phyloP scores from a whole-genome alignment of 1,140 invertebrate species.

The Schmidtea mediterranea region DNA sequence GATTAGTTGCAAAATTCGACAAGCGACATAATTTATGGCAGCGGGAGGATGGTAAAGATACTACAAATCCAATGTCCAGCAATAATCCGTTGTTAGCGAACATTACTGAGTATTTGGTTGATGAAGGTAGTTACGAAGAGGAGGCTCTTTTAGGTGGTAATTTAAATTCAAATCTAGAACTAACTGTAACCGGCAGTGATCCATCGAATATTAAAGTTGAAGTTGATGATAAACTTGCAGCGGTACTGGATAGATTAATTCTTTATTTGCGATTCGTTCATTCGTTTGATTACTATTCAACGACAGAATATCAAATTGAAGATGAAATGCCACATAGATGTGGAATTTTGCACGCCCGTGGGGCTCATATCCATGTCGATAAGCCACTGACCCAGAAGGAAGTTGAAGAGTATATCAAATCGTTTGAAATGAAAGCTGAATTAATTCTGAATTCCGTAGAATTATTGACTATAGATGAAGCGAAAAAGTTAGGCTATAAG shows the following conservation, averaged over 20 bases:
- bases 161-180: neutral
- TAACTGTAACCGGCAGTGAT: too few species aligned
- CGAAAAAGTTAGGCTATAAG: neutral
- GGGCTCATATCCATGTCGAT: neutral
- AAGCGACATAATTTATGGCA: slow-evolving; percentile 49
- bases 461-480: neutral
- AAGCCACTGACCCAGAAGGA: neutral
- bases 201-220: too few species aligned
- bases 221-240: neutral
- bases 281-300: slow-evolving; percentile 94
- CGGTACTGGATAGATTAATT: slow-evolving; percentile 45
- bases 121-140: slow-evolving; percentile 89
- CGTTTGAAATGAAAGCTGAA: neutral
- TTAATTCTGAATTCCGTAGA: neutral
- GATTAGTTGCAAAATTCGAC: slow-evolving; percentile 78
- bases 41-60: too few species aligned
- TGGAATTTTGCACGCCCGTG: slow-evolving; percentile 78
- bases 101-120: slow-evolving; percentile 88
- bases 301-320: slow-evolving; percentile 92
- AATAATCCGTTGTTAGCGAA: slow-evolving; percentile 78
- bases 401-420: neutral
- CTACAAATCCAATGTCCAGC: neutral
- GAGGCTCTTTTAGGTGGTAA: slow-evolving; percentile 55
- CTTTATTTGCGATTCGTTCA: slow-evolving; percentile 83
- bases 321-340: slow-evolving; percentile 98